Base-by-base conservation (phyloP, 2,797 vertebrate genomes). In the Cygnus olor region DNA sequence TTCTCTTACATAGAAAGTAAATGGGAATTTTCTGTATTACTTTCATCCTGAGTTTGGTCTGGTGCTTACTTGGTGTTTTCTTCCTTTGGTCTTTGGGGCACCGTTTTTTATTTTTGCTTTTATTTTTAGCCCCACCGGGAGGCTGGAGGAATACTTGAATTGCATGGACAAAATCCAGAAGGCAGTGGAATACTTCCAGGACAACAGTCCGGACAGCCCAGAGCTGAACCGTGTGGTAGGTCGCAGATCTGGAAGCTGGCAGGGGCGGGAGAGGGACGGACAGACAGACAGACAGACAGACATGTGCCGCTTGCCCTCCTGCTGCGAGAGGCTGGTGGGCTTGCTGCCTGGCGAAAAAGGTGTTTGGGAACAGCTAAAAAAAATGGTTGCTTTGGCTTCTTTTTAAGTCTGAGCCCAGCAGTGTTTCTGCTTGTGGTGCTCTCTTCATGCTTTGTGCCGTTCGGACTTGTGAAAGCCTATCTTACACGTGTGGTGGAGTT, bases 81-180 rank as follows among this genome's bases (percentile, higher is more conserved):
- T 56, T 77, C 79, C 19, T 83, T 88, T 84, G 11, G 79, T 38
- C 40, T 17, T 51, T 90, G 28, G 11, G 51, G 7, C 18, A 11
- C 12, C 65, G 10, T 30, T 60, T 82, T 80, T 92, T 60, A 63
- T 28, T 87, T 89, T 45, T 88, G 27, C 9, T 40, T 93, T 93
- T 86, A 30, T 60, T 94, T 96, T 64, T 95, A 99, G 99, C 44
- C 99, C 99, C 19, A 98, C 99, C 0, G 99, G 99, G 11, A 97
- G 99, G 57, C 97, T 99, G 95, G 99, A 99, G 27, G 99, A 99
- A 91, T 99, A 99, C 80, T 98, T 99, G 32, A 97, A 97, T 53
- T 99, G 99, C 80, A 99, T 99, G 80, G 99, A 99, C 70, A 99
- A 98, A 97, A 99, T 99, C 91, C 99, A 99, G 98, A 99, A 99